Evolutionary conservation across 92 coral and sea anemone genomes (phyloP).

Genomic region (Muricea muricata): DNA sequence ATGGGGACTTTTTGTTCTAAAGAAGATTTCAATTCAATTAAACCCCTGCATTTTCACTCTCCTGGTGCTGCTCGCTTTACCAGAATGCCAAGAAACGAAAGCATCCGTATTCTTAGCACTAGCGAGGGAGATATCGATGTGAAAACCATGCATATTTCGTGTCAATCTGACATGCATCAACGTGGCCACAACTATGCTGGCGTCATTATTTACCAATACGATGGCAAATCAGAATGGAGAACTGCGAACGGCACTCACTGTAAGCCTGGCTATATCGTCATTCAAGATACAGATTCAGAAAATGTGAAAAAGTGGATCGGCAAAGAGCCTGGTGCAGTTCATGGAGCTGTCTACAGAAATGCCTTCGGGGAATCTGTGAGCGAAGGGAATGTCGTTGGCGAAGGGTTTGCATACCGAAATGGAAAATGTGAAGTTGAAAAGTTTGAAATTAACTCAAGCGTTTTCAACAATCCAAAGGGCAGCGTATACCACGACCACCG

Average conservation of each 20-base stretch:
- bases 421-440: no score
- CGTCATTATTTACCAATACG: no score
- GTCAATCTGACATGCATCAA: conserved; percentile 26
- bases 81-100: no score
- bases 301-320: conserved; percentile 2
- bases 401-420: conserved; percentile 43
- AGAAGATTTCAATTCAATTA: no score
- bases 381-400: conserved; percentile 27
- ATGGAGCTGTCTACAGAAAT: conserved; percentile 46
- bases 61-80: no score
- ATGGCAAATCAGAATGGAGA: conserved; percentile 41
- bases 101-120: no score
- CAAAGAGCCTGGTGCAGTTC: conserved; percentile 53
- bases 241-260: conserved; percentile 61
- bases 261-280: conserved; percentile 62
- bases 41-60: no score
- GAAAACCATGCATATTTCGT: conserved; percentile 54
- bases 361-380: conserved; percentile 47
- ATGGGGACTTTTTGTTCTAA: no score
- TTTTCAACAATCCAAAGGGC: conserved; percentile 19
- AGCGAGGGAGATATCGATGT: no score
- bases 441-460: conserved; percentile 21
- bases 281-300: conserved; percentile 36
- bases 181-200: conserved; percentile 47
- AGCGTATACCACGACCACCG: conserved; percentile 16